Percentiles rank a stretch among this genome's conserved stretches.
These are phyloP conservation scores for Drosophila santomea DNA, from an alignment of 1,140 invertebrate species.

Conservation along the genomic window DNA sequence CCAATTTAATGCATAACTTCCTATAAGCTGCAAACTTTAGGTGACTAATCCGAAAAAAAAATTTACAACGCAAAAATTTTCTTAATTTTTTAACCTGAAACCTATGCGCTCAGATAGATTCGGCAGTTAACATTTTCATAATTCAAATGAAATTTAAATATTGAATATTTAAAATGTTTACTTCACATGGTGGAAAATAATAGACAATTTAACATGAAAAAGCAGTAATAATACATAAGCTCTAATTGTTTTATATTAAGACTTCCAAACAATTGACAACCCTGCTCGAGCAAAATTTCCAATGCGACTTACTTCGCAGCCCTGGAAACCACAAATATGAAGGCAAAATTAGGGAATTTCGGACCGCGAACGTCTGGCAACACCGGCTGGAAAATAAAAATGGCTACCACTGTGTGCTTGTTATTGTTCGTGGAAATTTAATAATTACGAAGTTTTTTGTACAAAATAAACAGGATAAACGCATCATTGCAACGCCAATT, in stretches of 20 bases:
- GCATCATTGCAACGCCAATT: constrained; percentile 48
- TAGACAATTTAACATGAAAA: no score
- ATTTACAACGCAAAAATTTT: no score
- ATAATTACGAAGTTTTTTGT: constrained; percentile 81
- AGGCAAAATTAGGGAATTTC: constrained; percentile 50
- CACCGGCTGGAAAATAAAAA: constrained; percentile 81
- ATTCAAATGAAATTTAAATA: no score
- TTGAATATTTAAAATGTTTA: no score
- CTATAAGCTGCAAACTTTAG: no score
- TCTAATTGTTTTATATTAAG: no score
- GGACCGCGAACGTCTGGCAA: constrained; percentile 28
- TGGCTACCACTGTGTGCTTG: constrained; percentile 82
- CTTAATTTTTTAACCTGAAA: no score
- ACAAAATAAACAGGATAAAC: constrained; percentile 81
- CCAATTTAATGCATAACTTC: background rate
- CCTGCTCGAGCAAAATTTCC: background rate
- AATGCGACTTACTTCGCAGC: background rate
- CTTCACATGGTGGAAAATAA: no score
- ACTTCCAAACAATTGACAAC: background rate
- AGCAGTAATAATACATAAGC: no score
- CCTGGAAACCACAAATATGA: background rate
- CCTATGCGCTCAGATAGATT: no score
- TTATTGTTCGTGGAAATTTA: constrained; percentile 84
- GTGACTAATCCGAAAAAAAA: no score
- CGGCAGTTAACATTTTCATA: no score